Evolutionary conservation across 2,888 invertebrate genomes (phyloP).

Genomic region (Cephus runcator): DNA sequence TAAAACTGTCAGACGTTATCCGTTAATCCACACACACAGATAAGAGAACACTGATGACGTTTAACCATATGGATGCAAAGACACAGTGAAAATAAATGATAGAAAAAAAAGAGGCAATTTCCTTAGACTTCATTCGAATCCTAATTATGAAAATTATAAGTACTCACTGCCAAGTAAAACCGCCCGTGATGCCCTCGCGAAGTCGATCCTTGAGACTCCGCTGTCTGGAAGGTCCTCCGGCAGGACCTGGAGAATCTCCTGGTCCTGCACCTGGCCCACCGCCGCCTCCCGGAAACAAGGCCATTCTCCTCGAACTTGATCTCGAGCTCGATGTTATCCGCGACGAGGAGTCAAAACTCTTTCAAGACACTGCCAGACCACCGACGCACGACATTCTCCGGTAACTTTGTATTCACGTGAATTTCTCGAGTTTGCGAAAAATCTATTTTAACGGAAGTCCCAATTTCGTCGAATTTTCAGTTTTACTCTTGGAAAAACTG

Average conservation of each 20-base stretch:
- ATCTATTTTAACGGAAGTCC: neutral
- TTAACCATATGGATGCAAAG: neutral
- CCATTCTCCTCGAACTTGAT: conserved; percentile 37
- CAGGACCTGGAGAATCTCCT: conserved; percentile 17
- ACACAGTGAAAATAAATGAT: neutral
- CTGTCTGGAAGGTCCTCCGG: conserved; percentile 74
- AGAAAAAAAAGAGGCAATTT: too few species aligned
- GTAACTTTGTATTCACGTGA: neutral
- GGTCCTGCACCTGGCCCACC: neutral
- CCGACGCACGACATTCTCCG: neutral
- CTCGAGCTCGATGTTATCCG: neutral
- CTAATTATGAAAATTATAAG: neutral
- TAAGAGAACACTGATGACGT: neutral
- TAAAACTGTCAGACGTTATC: neutral
- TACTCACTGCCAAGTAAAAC: conserved; percentile 86
- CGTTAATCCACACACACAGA: neutral
- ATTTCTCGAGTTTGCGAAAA: neutral
- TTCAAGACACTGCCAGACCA: neutral
- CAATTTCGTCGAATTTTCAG: neutral
- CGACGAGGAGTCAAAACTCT: neutral
- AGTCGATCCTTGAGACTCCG: conserved; percentile 82
- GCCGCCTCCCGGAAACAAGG: conserved; percentile 52
- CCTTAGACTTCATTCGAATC: neutral
- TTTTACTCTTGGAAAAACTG: neutral
- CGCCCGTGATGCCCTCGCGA: conserved; percentile 82